Evolutionary conservation across 1,140 invertebrate genomes (phyloP).

Genomic region (Drosophila pseudoobscura): DNA sequence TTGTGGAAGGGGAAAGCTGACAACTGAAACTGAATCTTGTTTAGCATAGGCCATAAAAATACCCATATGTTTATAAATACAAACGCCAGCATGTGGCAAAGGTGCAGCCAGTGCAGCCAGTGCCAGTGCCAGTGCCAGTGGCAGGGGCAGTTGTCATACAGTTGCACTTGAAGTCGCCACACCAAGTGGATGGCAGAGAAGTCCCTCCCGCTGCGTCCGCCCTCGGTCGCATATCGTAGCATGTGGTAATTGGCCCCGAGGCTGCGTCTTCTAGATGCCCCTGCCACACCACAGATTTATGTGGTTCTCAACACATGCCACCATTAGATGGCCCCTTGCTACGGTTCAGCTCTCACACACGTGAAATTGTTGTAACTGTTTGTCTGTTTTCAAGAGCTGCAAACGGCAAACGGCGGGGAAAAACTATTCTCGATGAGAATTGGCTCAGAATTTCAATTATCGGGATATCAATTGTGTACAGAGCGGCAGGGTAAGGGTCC

Average conservation of each 20-base stretch:
- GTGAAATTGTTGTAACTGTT: slow-evolving; percentile 1
- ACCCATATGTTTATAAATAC: slow-evolving; percentile 50
- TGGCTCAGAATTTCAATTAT: slow-evolving; percentile 62
- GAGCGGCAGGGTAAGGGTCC: neutral
- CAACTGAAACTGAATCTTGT: slow-evolving; percentile 23
- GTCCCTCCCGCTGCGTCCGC: slow-evolving; percentile 66
- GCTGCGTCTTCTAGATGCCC: slow-evolving; percentile 1
- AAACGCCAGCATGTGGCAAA: slow-evolving; percentile 73
- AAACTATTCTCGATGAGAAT: slow-evolving; percentile 34
- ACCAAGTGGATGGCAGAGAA: slow-evolving; percentile 4
- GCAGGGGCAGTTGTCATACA: slow-evolving; percentile 36
- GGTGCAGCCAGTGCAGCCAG: slow-evolving; percentile 1
- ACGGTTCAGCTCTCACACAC: slow-evolving; percentile 28
- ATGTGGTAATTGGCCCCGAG: slow-evolving; percentile 74
- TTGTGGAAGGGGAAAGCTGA: no score
- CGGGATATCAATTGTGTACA: slow-evolving; percentile 19
- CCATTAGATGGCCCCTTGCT: slow-evolving; percentile 55
- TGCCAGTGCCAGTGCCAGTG: neutral
- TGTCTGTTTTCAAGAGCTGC: slow-evolving; percentile 16
- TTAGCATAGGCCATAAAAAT: slow-evolving; percentile 16
- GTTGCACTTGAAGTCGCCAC: slow-evolving; percentile 68
- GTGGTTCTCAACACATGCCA: slow-evolving; percentile 36
- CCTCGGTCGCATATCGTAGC: slow-evolving; percentile 48
- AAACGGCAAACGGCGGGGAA: neutral
- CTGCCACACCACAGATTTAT: slow-evolving; percentile 44